Evolutionary conservation across 2,797 vertebrate genomes (phyloP), one percentile per base, ranked within the genome.

Genomic region (Xiphophorus birchmanni): DNA sequence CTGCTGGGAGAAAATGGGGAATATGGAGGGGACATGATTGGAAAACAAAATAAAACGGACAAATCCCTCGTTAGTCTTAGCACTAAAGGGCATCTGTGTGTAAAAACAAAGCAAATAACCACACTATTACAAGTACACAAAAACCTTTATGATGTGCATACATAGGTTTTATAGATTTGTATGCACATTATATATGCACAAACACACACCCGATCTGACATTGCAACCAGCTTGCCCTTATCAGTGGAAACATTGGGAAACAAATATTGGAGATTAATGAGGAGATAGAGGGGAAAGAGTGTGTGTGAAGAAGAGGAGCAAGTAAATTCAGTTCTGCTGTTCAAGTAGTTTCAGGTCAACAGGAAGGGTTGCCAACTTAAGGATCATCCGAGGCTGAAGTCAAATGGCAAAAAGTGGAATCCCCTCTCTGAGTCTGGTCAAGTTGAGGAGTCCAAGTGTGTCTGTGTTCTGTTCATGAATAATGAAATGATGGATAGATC

Each of bases 1-100:
- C 76, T 3, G 15, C n/a, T 1, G 21, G 79, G 52, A 17, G 83
- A 84, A 74, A 65, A 80, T 2, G 11, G 71, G 71, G 87, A 86
- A 78, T 50, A 90, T 40, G 73, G 73, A 71, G 79, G 18, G 5
- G 63, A n/a, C 63, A 77, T 82, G 88, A 86, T 73, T 26, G 26
- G 82, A 80, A 80, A 86, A 79, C 52, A 10, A 74, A 90, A 60
- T 1, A 37, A 78, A 80, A 75, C 2, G 1, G 74, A 76, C 80
- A 29, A 78, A 80, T 76, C 52, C 17, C 54, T 17, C 21, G 54
- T 78, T 88, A 58, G 78, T 35, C 37, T 40, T 75, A 1, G 32
- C 79, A 67, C 84, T 60, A 13, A 67, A 65, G 74, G 63, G 69
- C 5, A 12, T 79, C 69, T 78, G 73, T 71, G 52, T 17, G 60